Evolutionary conservation across 2,113 vertebrate species (phyloP).

Genomic region (Malurus melanocephalus): DNA sequence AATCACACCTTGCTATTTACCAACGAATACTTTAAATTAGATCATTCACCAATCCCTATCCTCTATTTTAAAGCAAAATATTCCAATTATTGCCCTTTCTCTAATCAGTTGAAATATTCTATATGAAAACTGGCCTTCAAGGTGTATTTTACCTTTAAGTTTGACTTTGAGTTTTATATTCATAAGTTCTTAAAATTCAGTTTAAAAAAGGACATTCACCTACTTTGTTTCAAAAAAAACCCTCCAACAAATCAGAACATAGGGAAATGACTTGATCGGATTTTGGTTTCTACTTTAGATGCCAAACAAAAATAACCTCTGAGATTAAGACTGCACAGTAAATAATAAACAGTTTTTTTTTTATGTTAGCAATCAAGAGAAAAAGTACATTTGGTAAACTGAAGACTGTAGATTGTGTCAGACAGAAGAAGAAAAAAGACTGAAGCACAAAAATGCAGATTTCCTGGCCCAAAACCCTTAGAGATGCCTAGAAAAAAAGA

Average conservation of each 20-base stretch:
- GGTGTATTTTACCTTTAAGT: neutral
- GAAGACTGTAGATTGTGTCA: neutral
- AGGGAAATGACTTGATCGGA: neutral
- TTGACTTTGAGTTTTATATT: neutral
- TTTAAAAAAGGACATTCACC: neutral
- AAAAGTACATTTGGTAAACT: neutral
- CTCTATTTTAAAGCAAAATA: neutral
- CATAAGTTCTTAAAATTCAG: neutral
- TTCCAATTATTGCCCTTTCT: neutral
- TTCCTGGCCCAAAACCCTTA: neutral
- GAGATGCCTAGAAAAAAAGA: neutral
- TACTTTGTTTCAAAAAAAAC: neutral
- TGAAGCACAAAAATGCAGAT: neutral
- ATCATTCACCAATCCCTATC: neutral
- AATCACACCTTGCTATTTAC: neutral
- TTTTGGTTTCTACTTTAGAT: neutral
- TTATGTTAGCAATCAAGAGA: neutral
- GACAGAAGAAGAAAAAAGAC: neutral
- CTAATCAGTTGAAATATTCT: neutral
- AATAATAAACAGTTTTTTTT: neutral
- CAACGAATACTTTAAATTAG: neutral
- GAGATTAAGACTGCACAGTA: neutral
- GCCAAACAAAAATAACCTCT: neutral
- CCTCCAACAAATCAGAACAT: neutral
- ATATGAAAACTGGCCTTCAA: neutral